phyloP scores from a whole-genome alignment of 2,888 invertebrate genomes.

The Coelogynopora nodosa region DNA sequence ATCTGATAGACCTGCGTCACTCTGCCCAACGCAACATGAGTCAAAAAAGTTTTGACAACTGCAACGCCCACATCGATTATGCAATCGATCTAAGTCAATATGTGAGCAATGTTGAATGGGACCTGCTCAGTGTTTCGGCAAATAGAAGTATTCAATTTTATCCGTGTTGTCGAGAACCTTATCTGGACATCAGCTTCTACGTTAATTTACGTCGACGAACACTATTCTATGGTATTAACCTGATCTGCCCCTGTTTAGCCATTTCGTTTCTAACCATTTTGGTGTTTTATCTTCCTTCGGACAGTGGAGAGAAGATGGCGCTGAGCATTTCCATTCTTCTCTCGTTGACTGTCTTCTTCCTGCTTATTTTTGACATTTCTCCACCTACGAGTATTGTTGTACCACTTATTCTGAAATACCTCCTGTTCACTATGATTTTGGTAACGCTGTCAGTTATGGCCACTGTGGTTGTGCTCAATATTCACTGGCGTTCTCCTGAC shows the following conservation, averaged over 20 bases:
- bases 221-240: conserved; percentile 75
- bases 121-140: conserved; percentile 63
- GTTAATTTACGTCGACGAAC: conserved; percentile 84
- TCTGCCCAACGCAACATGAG: conserved; percentile 38
- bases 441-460: conserved; percentile 88
- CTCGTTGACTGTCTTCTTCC: conserved; percentile 91
- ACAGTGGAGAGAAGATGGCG: conserved; percentile 94
- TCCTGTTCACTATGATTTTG: conserved; percentile 94
- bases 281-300: conserved; percentile 90
- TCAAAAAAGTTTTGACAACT: conserved; percentile 45
- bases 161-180: conserved; percentile 53
- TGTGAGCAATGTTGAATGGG: conserved; percentile 47
- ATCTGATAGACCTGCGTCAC: conserved; percentile 51
- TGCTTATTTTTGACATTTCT: conserved; percentile 84
- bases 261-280: conserved; percentile 87
- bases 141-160: conserved; percentile 47
- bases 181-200: conserved; percentile 50
- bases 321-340: conserved; percentile 92
- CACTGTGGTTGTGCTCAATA: conserved; percentile 88
- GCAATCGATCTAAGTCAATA: conserved; percentile 46
- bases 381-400: conserved; percentile 84
- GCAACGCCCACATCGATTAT: conserved; percentile 46
- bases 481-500: conserved; percentile 91
- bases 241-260: conserved; percentile 70
- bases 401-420: conserved; percentile 68